A percentile compares a stretch with the other conserved stretches of the same genome.
phyloP scores from a whole-genome alignment of 2,113 vertebrate genomes.

The Rhombomys opimus region DNA sequence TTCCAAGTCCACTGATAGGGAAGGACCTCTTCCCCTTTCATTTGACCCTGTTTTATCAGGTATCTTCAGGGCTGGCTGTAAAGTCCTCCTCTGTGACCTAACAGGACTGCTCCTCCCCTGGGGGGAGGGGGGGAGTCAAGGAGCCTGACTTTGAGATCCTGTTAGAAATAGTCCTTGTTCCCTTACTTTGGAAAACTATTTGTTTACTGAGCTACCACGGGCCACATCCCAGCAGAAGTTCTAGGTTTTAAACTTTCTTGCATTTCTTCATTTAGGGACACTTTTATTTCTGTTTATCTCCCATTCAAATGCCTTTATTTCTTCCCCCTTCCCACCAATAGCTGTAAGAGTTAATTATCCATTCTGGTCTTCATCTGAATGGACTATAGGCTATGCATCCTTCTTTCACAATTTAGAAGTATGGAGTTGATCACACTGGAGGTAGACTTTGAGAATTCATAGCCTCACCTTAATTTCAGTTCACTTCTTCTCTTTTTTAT shows the following conservation, averaged over 20 bases:
- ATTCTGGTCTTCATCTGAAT: neutral
- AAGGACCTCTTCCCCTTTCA: no score
- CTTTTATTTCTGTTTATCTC: slow-evolving; percentile 52
- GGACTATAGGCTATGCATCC: neutral
- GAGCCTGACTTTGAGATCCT: no score
- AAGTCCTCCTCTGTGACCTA: no score
- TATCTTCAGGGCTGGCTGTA: no score
- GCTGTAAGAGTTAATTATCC: slow-evolving; percentile 63
- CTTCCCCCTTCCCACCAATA: neutral
- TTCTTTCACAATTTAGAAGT: slow-evolving; percentile 66
- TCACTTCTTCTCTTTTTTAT: neutral
- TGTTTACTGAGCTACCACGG: no score
- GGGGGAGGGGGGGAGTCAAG: no score
- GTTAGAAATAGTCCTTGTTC: no score
- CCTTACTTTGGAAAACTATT: no score
- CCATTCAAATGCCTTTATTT: slow-evolving; percentile 52
- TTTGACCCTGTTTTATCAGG: no score
- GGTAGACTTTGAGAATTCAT: neutral
- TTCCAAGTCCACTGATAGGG: no score
- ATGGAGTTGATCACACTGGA: neutral
- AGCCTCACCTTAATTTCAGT: neutral
- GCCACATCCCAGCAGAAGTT: no score
- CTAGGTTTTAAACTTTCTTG: slow-evolving; percentile 30
- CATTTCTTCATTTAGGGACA: slow-evolving; percentile 31
- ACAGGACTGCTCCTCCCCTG: no score